Percentiles rank a stretch among this genome's conserved stretches.
phyloP scores from a whole-genome alignment of 2,888 invertebrate species.

The Agelastica alni region DNA sequence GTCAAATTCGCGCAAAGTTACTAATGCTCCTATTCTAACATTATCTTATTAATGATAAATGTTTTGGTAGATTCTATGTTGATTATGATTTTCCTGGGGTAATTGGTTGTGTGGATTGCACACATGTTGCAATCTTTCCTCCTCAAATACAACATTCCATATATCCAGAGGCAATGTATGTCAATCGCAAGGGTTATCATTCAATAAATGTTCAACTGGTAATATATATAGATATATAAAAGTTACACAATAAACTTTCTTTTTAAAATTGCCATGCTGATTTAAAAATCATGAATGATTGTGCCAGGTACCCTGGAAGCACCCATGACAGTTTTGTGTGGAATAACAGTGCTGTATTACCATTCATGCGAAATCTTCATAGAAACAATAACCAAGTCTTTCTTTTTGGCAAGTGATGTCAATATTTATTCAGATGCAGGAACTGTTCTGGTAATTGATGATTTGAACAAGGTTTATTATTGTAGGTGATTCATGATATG shows the following conservation, averaged over 20 bases:
- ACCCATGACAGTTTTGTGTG: constrained; percentile 5
- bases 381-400: not conserved
- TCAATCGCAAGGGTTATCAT: constrained; percentile 9
- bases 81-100: not conserved
- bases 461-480: too few species aligned
- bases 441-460: too few species aligned
- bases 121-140: not conserved
- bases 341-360: not conserved
- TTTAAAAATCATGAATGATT: constrained; percentile 12
- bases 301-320: constrained; percentile 9
- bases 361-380: not conserved
- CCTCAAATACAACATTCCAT: not conserved
- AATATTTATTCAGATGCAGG: too few species aligned
- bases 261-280: constrained; percentile 2
- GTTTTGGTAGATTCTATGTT: not conserved
- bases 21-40: too few species aligned
- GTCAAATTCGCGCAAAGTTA: too few species aligned
- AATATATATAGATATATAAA: too few species aligned
- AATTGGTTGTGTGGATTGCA: not conserved
- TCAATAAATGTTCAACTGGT: constrained; percentile 14
- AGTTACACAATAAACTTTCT: too few species aligned
- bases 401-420: too few species aligned
- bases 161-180: constrained; percentile 1
- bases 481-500: too few species aligned
- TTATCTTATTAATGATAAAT: too few species aligned